A percentile compares a stretch with the other conserved stretches of the same genome.
phyloP scores from a whole-genome alignment of 2,113 vertebrate species.

The Eurypyga helias region DNA sequence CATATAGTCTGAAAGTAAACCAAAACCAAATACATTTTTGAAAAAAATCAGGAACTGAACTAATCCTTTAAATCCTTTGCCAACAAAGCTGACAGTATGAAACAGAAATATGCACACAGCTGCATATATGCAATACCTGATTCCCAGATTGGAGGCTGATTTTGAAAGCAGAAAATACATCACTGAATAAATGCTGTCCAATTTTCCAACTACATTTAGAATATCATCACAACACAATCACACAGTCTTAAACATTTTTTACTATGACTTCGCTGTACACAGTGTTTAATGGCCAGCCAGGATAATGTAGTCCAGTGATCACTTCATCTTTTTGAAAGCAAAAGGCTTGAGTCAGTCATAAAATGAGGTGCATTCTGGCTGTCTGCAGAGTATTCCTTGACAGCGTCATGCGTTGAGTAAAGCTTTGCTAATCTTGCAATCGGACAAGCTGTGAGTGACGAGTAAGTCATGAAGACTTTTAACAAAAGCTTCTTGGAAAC shows the following conservation, averaged over 20 bases:
- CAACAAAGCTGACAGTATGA: background rate
- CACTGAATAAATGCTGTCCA: background rate
- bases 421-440: background rate
- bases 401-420: background rate
- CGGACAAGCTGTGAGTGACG: background rate
- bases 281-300: background rate
- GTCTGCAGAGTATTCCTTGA: background rate
- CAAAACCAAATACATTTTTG: background rate
- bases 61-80: background rate
- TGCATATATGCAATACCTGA: background rate
- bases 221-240: background rate
- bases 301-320: background rate
- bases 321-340: background rate
- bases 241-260: background rate
- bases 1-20: background rate
- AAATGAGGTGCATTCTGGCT: background rate
- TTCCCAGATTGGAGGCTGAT: background rate
- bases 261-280: background rate
- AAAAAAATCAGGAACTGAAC: background rate
- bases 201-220: background rate
- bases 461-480: background rate
- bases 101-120: background rate
- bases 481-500: background rate
- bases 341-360: background rate
- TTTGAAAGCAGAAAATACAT: background rate